Percentiles rank a stretch among this genome's conserved stretches.
Conservation (phyloP, 2,888 invertebrate species). For the Sisyra nigra region DNA sequence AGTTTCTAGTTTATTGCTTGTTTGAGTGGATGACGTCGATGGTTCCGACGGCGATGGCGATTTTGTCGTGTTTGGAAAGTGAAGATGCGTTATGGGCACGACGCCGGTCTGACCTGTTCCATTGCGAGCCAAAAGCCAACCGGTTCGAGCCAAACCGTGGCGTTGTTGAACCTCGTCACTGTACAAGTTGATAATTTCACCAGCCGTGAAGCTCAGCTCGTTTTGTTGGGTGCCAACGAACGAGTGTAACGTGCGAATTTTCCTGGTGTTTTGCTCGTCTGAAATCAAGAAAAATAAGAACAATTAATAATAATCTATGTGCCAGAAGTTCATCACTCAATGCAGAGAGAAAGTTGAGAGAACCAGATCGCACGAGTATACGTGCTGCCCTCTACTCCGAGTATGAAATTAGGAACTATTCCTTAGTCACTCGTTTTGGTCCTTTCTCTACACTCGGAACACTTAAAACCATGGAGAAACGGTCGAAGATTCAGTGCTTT, state of each 20-base stretch:
- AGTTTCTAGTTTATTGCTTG: too few species aligned
- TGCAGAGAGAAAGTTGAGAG: too few species aligned
- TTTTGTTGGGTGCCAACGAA: slow-evolving; percentile 54
- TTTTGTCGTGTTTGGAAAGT: too few species aligned
- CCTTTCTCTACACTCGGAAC: too few species aligned
- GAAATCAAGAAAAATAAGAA: slow-evolving; percentile 28
- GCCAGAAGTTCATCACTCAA: neutral
- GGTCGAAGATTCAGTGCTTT: too few species aligned
- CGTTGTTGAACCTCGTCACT: slow-evolving; percentile 66
- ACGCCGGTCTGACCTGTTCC: slow-evolving; percentile 38
- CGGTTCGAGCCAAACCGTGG: slow-evolving; percentile 40
- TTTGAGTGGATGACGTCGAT: too few species aligned
- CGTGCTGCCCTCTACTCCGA: too few species aligned
- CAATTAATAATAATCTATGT: neutral
- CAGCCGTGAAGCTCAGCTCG: slow-evolving; percentile 62
- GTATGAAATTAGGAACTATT: too few species aligned
- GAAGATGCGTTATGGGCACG: slow-evolving; percentile 28
- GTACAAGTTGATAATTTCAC: slow-evolving; percentile 66
- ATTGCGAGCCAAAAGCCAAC: slow-evolving; percentile 48
- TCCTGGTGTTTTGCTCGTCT: slow-evolving; percentile 16
- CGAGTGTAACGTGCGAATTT: slow-evolving; percentile 53
- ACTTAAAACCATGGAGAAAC: too few species aligned
- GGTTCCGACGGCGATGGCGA: too few species aligned
- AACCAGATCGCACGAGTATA: too few species aligned
- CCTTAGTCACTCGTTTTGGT: neutral